Base-by-base conservation (phyloP, 2,113 vertebrate species). In the Grammomys surdaster region DNA sequence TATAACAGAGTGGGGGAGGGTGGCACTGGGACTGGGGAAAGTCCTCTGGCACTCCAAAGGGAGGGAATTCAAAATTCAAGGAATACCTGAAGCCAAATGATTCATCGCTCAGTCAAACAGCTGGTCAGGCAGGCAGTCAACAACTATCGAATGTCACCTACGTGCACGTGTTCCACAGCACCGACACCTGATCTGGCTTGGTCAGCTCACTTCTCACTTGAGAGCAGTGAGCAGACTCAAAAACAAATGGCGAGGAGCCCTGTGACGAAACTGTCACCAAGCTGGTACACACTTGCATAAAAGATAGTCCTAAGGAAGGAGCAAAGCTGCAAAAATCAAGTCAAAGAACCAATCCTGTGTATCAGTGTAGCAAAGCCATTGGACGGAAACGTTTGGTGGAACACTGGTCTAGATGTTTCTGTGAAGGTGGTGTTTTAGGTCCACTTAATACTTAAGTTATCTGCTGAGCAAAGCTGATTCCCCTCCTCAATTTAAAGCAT, bases 11-110 rank as follows among this genome's bases (percentile, higher is more conserved):
- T 69, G 13, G 0, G 5, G 31, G 54, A 81, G 78, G 72, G 6
- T 8, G 10, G n/a, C 28, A 7, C 31, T 16, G 31, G 14, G 31
- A 36, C 36, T 73, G 9, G 63, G 81, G 48, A 89, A 93, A 90
- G 54, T n/a, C 48, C 13, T 51, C 1, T 58, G 90, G 90, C 60
- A 48, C 36, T 67, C 80, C 56, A 20, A 24, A 90, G 75, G 16
- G 48, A 95, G 11, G 72, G 92, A 93, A 92, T 26, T 84, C 70
- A 73, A 92, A 95, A 72, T 60, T 72, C 78, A 75, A 72, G 46
- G 60, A 89, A n/a, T 28, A 60, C 75, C 65, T 20, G 14, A 93
- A 91, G 86, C 88, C 77, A 84, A 92, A 75, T 46, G 75, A 69
- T 33, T 70, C 73, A 69, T 73, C 56, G 28, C 76, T 92, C 31